Base-by-base conservation (phyloP, 2,888 invertebrate genomes). In the Julus scanicus region DNA sequence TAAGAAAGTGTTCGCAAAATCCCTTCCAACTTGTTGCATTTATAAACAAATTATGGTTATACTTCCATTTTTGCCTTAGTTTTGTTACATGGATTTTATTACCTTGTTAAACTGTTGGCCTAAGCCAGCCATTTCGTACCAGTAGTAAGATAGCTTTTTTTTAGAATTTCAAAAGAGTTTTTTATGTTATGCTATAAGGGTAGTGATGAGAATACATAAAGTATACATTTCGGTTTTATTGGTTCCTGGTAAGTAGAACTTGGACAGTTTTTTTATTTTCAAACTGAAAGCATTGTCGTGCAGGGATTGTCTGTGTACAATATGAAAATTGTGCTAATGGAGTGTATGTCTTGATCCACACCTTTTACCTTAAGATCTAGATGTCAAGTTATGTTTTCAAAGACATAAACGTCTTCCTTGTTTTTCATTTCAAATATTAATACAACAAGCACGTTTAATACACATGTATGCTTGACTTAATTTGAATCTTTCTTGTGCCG, bases 171-270 rank as follows among this genome's bases (percentile, higher is more conserved):
- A n/a, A 63, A 63, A 80, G 4, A 37, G 29, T 9, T 80, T 80
- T 71, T 80, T 80, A 80, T 80, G 80, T 80, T 37, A 29, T 80
- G 80, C 20, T 80, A 80, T 20, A 29, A 29, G 80, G 80, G 80
- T 80, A 37, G 80, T 80, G 80, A 80, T 80, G 80, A 80, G 80
- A 80, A 80, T 80, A 29, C 80, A 80, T 80, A 80, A 80, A 29
- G 37, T 37, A 29, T 29, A 37, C 80, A 80, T 80, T 80, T 80
- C 37, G 37, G 80, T 80, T 80, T 80, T 80, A 80, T 80, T 80
- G 80, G 80, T 80, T 80, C 80, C 80, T 20, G 37, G 80, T 15
- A 80, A 80, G 80, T 80, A 80, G 29, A 80, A 80, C 80, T 80
- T 80, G 37, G 80, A 80, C 80, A 80, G 9, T 44, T 44, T 44